phyloP scores from a whole-genome alignment of 1,140 invertebrate genomes.

The Tigriopus japonicus region DNA sequence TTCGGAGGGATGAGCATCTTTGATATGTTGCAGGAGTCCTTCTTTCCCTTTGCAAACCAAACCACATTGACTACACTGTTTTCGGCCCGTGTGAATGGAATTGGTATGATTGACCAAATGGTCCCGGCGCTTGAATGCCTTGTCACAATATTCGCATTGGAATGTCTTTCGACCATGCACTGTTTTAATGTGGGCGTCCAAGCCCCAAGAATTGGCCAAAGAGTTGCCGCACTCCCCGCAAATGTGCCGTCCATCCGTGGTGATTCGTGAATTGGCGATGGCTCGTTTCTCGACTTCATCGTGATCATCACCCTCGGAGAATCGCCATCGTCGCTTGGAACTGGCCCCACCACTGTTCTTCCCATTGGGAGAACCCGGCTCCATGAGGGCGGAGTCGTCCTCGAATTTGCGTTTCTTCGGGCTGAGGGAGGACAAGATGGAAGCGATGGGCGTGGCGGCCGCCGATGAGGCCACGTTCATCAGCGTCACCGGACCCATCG shows the following conservation, averaged over 20 bases:
- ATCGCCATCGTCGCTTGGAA: too few relatives aligned
- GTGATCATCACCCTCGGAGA: too few relatives aligned
- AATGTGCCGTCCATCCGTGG: conserved; percentile 13
- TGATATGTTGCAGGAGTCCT: conserved; percentile 31
- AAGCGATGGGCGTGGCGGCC: too few relatives aligned
- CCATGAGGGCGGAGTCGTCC: too few relatives aligned
- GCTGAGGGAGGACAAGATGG: too few relatives aligned
- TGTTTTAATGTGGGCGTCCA: conserved; percentile 4
- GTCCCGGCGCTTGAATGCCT: conserved; percentile 12
- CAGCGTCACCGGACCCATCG: too few relatives aligned
- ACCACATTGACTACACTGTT: conserved; percentile 1
- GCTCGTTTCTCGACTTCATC: too few relatives aligned
- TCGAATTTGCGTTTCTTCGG: too few relatives aligned
- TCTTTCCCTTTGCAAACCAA: conserved; percentile 16
- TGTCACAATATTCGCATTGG: conserved; percentile 6
- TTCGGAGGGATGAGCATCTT: too few relatives aligned
- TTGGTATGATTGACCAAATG: conserved; percentile 1
- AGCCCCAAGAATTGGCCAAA: background rate
- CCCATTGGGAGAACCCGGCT: too few relatives aligned
- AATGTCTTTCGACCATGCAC: conserved; percentile 1
- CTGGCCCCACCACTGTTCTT: too few relatives aligned
- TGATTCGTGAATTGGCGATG: conserved; percentile 8
- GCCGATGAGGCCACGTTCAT: too few relatives aligned
- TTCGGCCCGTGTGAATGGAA: conserved; percentile 4
- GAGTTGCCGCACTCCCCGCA: conserved; percentile 3